Conservation (phyloP, 2,888 invertebrate species). For the Biston stratarius region DNA sequence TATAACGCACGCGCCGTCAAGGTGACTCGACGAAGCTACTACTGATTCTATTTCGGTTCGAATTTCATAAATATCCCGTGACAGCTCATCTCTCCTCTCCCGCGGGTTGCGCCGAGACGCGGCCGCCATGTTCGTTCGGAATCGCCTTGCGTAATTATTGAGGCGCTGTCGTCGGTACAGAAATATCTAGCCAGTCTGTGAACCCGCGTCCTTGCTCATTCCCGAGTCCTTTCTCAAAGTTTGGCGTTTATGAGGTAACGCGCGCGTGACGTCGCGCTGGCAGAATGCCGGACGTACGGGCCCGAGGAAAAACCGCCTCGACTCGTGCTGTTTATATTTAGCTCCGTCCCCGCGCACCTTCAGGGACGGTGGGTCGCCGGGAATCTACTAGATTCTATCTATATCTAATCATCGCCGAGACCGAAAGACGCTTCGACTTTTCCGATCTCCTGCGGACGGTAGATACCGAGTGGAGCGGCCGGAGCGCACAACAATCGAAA, state of each 20-base stretch:
- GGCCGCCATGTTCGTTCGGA: constrained; percentile 70
- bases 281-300: constrained; percentile 83
- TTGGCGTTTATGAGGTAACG: constrained; percentile 82
- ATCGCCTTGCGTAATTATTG: constrained; percentile 75
- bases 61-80: constrained; percentile 86
- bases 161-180: constrained; percentile 62
- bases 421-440: constrained; percentile 37
- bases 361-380: constrained; percentile 67
- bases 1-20: constrained; percentile 79
- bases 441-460: constrained; percentile 5
- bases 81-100: constrained; percentile 85
- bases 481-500: constrained; percentile 47
- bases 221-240: constrained; percentile 83
- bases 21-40: constrained; percentile 84
- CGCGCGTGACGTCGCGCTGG: constrained; percentile 79
- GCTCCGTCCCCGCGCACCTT: constrained; percentile 73
- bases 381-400: constrained; percentile 42
- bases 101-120: constrained; percentile 64
- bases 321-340: constrained; percentile 69
- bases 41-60: constrained; percentile 83
- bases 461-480: constrained; percentile 12
- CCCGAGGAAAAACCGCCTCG: constrained; percentile 72
- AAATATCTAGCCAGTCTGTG: constrained; percentile 54
- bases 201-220: constrained; percentile 83
- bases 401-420: constrained; percentile 39